Base-by-base conservation (phyloP, 2,888 invertebrate genomes). In the Netelia melanura region DNA sequence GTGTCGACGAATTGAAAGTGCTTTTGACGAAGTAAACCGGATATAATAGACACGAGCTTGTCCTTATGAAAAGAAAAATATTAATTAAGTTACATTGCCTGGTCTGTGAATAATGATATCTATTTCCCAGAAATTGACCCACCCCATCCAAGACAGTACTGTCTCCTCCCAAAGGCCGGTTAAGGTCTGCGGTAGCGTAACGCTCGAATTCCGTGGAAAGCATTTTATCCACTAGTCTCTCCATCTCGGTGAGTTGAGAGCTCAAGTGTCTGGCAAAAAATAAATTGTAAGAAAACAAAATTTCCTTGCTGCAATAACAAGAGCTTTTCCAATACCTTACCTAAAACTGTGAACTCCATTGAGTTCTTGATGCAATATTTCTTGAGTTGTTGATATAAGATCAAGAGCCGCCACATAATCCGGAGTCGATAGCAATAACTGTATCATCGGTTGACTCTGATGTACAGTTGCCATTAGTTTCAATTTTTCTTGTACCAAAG, bases 361-460 rank as follows among this genome's bases (percentile, higher is more conserved):
- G 62, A 99, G 95, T 92, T 98, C 98, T 89, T 97, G 97, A 10
- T 96, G 96, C 52, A 99, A 95, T 78, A 99, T 98, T 94, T 98
- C 98, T 94, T 99, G 98, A 1, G 99, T 99, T 3, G 98, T 98
- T 87, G 98, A 97, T 89, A 99, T 99, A 84, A 99, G 95, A 94
- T 99, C 99, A 84, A 99, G 95, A 0, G 99, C 99, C 58, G 98
- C 99, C 54, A 99, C 98, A 95, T 98, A 99, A 94, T 99, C 99
- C 86, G 98, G 98, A 10, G 98, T 98, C 85, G 98, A 98, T 64
- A 99, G 95, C 70, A 99, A 95, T 78, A 98, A 95, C 93, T 99
- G 99, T 90, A 99, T 97, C 94, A 98, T 99, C 0, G 99, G 98
- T 93, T 99, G 99, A 21, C 99, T 99, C 95, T 99, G 99, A 93